phyloP scores from a whole-genome alignment of 2,888 invertebrate species.

The Cephus sareptanus region DNA sequence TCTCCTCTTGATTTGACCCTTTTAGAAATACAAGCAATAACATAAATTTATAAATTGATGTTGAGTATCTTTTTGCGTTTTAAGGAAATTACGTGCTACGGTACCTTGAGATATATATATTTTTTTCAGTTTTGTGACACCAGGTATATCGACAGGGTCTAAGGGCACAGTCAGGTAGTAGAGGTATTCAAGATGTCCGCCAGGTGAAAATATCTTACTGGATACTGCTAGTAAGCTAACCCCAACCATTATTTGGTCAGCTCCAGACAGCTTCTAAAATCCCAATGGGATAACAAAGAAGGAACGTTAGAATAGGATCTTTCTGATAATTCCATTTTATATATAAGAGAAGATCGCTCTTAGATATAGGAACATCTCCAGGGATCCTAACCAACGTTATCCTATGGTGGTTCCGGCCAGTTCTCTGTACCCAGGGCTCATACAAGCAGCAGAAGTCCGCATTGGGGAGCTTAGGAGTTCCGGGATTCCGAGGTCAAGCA shows the following conservation, averaged over 20 bases:
- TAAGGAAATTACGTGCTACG: background rate
- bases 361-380: background rate
- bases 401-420: background rate
- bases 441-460: background rate
- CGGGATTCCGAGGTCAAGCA: conserved; percentile 37
- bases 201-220: background rate
- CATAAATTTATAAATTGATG: background rate
- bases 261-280: background rate
- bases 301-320: background rate
- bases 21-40: background rate
- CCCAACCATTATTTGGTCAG: background rate
- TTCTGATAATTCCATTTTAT: background rate
- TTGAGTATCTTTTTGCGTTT: background rate
- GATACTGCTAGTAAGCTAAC: background rate
- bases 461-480: background rate
- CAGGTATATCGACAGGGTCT: background rate
- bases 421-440: background rate
- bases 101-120: background rate
- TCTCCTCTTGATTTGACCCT: background rate
- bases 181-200: background rate
- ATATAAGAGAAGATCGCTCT: background rate
- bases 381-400: background rate
- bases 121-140: background rate
- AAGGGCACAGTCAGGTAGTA: background rate
- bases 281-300: background rate